Percentiles rank a stretch among this genome's conserved stretches.
phyloP scores from a whole-genome alignment of 2,888 invertebrate genomes.

The Keiferia lycopersicella region DNA sequence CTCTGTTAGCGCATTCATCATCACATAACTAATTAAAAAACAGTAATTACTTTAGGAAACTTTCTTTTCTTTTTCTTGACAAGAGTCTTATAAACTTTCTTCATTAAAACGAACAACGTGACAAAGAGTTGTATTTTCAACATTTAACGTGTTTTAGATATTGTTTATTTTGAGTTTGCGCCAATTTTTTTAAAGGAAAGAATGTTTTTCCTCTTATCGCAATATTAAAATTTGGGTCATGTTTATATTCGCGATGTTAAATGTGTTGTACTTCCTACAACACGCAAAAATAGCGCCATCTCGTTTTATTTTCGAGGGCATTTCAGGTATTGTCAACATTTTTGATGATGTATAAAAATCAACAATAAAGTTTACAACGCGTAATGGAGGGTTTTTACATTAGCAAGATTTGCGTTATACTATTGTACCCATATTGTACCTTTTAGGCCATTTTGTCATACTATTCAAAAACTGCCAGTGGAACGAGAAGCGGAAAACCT shows the following conservation, averaged over 20 bases:
- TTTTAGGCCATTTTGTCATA: too few relatives aligned
- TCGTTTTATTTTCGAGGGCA: not conserved
- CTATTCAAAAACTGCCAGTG: too few relatives aligned
- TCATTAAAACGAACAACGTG: not conserved
- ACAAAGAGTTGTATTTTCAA: not conserved
- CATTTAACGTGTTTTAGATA: not conserved
- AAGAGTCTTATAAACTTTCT: too few relatives aligned
- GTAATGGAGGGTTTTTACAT: too few relatives aligned
- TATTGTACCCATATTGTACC: too few relatives aligned
- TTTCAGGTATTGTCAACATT: not conserved
- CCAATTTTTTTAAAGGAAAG: slow-evolving; percentile 46
- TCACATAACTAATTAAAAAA: too few relatives aligned
- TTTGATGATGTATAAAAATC: not conserved
- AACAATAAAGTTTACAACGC: too few relatives aligned
- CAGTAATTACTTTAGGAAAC: too few relatives aligned
- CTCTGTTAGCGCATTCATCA: too few relatives aligned
- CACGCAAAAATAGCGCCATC: slow-evolving; percentile 5
- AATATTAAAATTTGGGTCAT: slow-evolving; percentile 35
- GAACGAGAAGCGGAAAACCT: too few relatives aligned
- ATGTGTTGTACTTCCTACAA: not conserved
- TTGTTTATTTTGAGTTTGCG: slow-evolving; percentile 50
- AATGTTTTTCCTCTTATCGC: slow-evolving; percentile 42
- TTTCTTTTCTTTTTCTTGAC: too few relatives aligned
- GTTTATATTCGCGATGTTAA: slow-evolving; percentile 25
- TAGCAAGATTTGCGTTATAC: too few relatives aligned